phyloP scores from a whole-genome alignment of 2,888 invertebrate species.

The Busseola fusca region DNA sequence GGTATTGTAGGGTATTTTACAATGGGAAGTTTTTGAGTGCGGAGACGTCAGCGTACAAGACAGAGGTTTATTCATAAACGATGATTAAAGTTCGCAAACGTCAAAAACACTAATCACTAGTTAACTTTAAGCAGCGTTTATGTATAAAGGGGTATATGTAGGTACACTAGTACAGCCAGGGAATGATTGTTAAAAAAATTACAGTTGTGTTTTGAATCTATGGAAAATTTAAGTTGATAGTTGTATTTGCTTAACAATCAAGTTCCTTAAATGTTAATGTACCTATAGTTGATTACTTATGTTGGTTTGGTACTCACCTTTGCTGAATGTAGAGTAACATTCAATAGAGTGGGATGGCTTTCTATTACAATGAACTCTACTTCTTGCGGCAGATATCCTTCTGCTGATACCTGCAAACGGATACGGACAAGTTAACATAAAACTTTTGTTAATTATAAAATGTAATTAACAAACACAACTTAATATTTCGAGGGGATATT shows the following conservation, averaged over 20 bases:
- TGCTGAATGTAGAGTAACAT: slow-evolving; percentile 93
- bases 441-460: neutral
- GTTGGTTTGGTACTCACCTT: slow-evolving; percentile 89
- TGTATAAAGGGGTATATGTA: no score
- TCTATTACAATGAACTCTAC: slow-evolving; percentile 96
- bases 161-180: neutral
- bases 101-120: no score
- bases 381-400: slow-evolving; percentile 95
- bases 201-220: neutral
- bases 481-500: neutral
- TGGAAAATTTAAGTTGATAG: no score
- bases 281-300: neutral
- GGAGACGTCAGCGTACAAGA: neutral
- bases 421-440: slow-evolving; percentile 10
- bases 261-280: neutral
- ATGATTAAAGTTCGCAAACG: no score
- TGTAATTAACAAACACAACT: neutral
- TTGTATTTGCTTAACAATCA: neutral
- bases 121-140: no score
- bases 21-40: slow-evolving; percentile 1
- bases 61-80: no score
- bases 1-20: slow-evolving; percentile 18
- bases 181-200: neutral
- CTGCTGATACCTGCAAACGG: slow-evolving; percentile 92
- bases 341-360: slow-evolving; percentile 94